phyloP scores from a whole-genome alignment of 2,113 vertebrate genomes.

The Egretta garzetta region DNA sequence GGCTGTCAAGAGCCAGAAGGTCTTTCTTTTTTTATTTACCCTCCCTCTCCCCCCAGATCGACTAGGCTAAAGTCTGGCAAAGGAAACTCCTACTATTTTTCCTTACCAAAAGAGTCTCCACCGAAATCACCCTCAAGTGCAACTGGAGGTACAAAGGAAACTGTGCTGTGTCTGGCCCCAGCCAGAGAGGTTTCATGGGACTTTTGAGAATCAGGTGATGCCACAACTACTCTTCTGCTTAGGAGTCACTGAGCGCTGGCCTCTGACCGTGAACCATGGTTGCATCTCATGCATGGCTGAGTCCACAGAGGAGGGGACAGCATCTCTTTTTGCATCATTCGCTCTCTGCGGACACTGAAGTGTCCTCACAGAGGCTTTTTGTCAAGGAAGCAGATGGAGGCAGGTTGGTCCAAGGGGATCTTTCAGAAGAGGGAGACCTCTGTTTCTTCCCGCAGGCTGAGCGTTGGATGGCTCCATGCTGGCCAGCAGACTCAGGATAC shows the following conservation, averaged over 20 bases:
- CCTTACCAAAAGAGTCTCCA: neutral
- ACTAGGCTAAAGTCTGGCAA: neutral
- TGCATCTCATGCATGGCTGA: neutral
- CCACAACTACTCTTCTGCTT: neutral
- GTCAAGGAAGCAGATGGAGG: neutral
- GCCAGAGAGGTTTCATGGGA: neutral
- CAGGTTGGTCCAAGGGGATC: neutral
- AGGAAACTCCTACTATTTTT: neutral
- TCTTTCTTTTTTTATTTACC: neutral
- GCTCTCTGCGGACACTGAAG: neutral
- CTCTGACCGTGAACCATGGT: accelerated
- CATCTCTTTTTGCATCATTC: neutral
- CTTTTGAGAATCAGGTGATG: neutral
- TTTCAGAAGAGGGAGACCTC: neutral
- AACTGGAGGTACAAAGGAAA: neutral
- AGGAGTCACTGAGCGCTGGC: neutral
- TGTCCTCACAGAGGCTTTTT: neutral
- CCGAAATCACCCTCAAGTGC: neutral
- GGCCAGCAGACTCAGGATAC: accelerated
- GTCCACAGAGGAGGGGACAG: neutral
- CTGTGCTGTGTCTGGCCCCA: neutral
- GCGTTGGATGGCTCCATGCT: accelerated
- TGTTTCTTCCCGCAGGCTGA: neutral
- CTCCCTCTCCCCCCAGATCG: accelerated
- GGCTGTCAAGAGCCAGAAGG: neutral